Conservation (phyloP, 30 jellyfish, hydroid and myxozoan species). For the Aurelia sp. region DNA sequence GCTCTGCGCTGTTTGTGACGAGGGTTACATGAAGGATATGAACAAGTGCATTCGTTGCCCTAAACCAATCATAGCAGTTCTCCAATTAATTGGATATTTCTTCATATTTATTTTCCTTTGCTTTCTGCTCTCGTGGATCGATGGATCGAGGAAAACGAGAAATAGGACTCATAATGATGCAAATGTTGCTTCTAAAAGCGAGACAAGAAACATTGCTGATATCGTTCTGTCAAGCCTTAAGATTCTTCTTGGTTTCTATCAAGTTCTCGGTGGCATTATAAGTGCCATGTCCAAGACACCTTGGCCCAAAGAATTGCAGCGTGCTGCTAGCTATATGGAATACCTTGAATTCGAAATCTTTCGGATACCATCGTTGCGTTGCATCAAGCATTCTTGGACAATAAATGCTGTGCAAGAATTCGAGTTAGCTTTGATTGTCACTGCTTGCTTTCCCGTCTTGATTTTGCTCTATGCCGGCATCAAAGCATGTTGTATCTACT, state of each 20-base stretch:
- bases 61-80: not conserved
- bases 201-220: constrained; percentile 40
- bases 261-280: constrained; percentile 12
- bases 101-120: constrained; percentile 33
- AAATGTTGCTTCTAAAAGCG: not conserved
- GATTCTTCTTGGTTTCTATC: constrained; percentile 57
- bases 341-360: constrained; percentile 46
- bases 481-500: not conserved
- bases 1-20: constrained; percentile 58
- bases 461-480: constrained; percentile 4
- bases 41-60: constrained; percentile 47
- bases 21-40: constrained; percentile 40
- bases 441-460: constrained; percentile 34
- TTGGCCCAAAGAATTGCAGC: constrained; percentile 50
- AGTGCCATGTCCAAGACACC: constrained; percentile 14
- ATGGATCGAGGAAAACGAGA: too few species aligned
- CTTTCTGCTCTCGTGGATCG: constrained; percentile 37
- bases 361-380: constrained; percentile 52
- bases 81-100: constrained; percentile 23
- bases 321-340: not conserved
- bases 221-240: constrained; percentile 42
- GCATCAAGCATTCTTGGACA: constrained; percentile 39
- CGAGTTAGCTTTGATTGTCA: constrained; percentile 22
- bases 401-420: constrained; percentile 37
- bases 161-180: not conserved